Conservation (phyloP, 2,888 invertebrate species). For the Aelia acuminata region DNA sequence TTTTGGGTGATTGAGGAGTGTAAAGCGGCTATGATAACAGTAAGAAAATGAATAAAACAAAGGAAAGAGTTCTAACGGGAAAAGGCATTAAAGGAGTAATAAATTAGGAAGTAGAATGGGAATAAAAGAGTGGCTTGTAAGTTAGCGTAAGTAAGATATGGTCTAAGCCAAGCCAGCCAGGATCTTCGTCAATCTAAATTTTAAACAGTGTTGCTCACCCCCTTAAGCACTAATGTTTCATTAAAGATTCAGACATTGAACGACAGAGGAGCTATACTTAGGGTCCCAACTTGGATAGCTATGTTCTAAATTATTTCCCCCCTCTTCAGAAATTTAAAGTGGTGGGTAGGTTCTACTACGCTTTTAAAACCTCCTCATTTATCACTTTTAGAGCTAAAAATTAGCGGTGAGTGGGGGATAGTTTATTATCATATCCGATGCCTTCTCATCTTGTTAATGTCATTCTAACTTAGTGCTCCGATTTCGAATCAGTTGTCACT, state of each 20-base stretch:
- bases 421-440: neutral
- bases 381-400: constrained; percentile 11
- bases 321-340: constrained; percentile 19
- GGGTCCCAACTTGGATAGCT: constrained; percentile 1
- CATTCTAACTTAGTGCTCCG: neutral
- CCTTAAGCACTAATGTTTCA: constrained; percentile 48
- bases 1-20: neutral
- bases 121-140: neutral
- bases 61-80: neutral
- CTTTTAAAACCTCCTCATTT: constrained; percentile 23
- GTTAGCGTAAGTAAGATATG: neutral
- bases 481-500: neutral
- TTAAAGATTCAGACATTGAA: constrained; percentile 35
- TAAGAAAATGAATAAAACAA: neutral
- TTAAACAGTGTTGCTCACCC: constrained; percentile 20
- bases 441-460: neutral
- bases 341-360: neutral
- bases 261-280: constrained; percentile 38
- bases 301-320: neutral
- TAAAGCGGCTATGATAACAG: neutral
- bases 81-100: neutral
- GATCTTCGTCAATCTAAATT: constrained; percentile 25
- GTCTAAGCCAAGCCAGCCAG: neutral
- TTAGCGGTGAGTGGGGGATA: neutral
- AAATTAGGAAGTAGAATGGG: neutral